Evolutionary conservation across 2,113 vertebrate genomes (phyloP).

Genomic region (Campylomormyrus tamandua): DNA sequence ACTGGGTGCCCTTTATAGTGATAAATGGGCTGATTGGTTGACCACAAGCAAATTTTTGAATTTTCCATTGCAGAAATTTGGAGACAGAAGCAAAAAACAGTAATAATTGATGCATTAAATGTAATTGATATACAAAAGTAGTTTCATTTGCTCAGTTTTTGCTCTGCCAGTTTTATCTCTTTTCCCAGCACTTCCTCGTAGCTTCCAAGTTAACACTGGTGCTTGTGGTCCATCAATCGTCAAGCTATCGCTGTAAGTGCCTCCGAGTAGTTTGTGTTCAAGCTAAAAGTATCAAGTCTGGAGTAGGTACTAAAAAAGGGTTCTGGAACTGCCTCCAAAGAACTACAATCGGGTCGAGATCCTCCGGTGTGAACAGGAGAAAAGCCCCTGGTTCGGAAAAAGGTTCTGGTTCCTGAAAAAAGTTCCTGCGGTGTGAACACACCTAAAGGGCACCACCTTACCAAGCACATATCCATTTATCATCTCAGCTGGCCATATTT

Average conservation of each 20-base stretch:
- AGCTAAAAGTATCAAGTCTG: not conserved
- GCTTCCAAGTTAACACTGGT: not conserved
- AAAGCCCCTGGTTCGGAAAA: not conserved
- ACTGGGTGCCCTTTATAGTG: not conserved
- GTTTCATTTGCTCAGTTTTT: too few relatives aligned
- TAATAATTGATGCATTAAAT: too few relatives aligned
- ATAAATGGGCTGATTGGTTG: not conserved
- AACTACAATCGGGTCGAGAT: not conserved
- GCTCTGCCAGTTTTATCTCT: not conserved
- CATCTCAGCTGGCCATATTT: not conserved
- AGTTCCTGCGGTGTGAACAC: not conserved
- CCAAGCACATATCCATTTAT: not conserved
- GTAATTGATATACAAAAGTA: too few relatives aligned
- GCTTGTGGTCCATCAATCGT: too few relatives aligned
- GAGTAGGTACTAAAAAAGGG: not conserved
- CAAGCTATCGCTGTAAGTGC: too few relatives aligned
- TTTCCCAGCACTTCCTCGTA: not conserved
- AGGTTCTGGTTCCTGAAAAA: not conserved
- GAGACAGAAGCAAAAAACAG: too few relatives aligned
- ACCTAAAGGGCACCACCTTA: not conserved
- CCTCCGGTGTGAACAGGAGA: not conserved
- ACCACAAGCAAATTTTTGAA: not conserved
- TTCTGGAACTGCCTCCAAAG: not conserved
- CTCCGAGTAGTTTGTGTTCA: not conserved
- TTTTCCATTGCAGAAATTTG: too few relatives aligned